Evolutionary conservation across 1,140 invertebrate genomes (phyloP).

Genomic region (Rhagoletis pomonella): DNA sequence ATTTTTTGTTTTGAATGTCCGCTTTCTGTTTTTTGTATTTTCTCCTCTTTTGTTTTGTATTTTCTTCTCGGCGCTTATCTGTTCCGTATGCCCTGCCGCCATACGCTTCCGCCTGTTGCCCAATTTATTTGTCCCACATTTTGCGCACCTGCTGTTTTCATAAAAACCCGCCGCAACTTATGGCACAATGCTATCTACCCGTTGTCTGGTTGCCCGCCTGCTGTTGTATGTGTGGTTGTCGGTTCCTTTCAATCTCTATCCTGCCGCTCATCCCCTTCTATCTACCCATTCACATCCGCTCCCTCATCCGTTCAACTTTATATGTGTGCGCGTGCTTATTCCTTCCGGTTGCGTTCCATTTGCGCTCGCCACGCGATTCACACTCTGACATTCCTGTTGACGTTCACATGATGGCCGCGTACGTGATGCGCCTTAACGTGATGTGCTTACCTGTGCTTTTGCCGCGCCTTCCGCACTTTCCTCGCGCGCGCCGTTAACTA

Average conservation of each 20-base stretch:
- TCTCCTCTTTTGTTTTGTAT: background rate
- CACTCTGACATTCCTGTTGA: background rate
- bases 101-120: background rate
- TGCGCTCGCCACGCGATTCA: background rate
- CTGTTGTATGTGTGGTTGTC: background rate
- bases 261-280: background rate
- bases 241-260: background rate
- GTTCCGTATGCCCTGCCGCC: background rate
- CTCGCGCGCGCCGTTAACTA: background rate
- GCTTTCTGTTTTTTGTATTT: background rate
- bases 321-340: background rate
- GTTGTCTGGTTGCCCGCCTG: background rate
- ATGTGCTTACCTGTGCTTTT: background rate
- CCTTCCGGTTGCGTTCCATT: conserved; percentile 12
- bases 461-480: background rate
- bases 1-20: background rate
- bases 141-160: conserved; percentile 35
- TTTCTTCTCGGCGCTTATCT: background rate
- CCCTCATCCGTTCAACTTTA: background rate
- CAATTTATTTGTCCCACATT: background rate
- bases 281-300: background rate
- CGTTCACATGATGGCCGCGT: conserved; percentile 15
- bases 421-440: background rate
- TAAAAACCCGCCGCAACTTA: conserved; percentile 27
- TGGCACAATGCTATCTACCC: background rate